Evolutionary conservation across 2,797 vertebrate species (phyloP).

Genomic region (Leptodactylus fallax): DNA sequence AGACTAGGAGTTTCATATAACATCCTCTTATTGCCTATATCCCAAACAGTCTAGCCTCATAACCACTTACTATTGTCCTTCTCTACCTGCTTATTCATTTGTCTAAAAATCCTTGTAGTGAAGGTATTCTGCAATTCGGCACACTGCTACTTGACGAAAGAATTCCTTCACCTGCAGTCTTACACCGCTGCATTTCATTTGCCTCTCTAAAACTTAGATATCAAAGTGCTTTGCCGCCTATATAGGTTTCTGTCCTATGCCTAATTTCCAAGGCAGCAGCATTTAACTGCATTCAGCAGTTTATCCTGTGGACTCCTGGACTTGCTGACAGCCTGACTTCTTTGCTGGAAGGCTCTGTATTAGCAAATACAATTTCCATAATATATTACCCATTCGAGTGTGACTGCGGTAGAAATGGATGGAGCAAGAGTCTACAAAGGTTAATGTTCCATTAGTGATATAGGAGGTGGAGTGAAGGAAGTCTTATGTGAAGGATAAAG

Average conservation of each 20-base stretch:
- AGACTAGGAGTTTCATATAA: slow-evolving; percentile 75
- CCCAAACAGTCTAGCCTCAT: slow-evolving; percentile 68
- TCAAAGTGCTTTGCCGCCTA: slow-evolving; percentile 77
- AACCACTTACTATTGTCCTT: slow-evolving; percentile 70
- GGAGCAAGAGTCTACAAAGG: slow-evolving; percentile 67
- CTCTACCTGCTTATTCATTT: slow-evolving; percentile 67
- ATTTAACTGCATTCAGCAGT: slow-evolving; percentile 65
- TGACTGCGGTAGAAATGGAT: slow-evolving; percentile 72
- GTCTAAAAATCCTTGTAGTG: slow-evolving; percentile 68
- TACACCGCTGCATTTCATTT: slow-evolving; percentile 67
- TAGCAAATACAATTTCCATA: slow-evolving; percentile 71
- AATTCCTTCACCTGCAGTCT: slow-evolving; percentile 69
- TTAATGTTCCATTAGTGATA: slow-evolving; percentile 72
- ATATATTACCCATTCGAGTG: slow-evolving; percentile 72
- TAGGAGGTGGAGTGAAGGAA: slow-evolving; percentile 70
- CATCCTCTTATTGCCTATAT: slow-evolving; percentile 83
- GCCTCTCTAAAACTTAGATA: slow-evolving; percentile 70
- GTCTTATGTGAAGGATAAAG: slow-evolving; percentile 65
- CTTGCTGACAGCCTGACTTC: slow-evolving; percentile 70
- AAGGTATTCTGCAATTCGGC: slow-evolving; percentile 68
- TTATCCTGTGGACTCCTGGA: slow-evolving; percentile 61
- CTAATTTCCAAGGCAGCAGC: slow-evolving; percentile 69
- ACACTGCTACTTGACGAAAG: slow-evolving; percentile 67
- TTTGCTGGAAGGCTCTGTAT: slow-evolving; percentile 73
- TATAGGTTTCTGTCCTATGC: slow-evolving; percentile 48